Evolutionary conservation across 2,888 invertebrate genomes (phyloP), one percentile per base, ranked within the genome.

Genomic region (Vesta saturnalis): DNA sequence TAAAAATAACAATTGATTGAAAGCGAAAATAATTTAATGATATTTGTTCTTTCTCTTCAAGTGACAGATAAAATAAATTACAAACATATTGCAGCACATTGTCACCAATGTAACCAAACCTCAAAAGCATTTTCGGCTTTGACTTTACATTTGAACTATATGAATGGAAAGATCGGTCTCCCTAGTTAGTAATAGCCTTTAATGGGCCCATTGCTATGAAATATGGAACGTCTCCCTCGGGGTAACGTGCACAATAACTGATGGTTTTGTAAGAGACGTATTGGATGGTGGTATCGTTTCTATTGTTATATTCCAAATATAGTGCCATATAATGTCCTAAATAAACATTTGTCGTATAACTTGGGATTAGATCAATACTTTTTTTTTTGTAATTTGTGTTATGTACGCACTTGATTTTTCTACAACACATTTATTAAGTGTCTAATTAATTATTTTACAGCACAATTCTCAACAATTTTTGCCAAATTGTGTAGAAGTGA

Each of bases 121-220:
- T 80, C 80, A 79, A 74, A 39, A 80, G 77, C 79, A 66, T 61
- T 65, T 76, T 75, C 74, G 76, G 76, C 77, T 73, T 78, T 78
- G 79, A 77, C 78, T 77, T 77, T 77, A 72, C 74, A 73, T 72
- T 70, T 67, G 71, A 71, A 69, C 71, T 58, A n/a, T 39, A 74
- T 78, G 77, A 77, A 78, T 78, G 77, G 76, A 67, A 71, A 76
- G 73, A 73, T 71, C 74, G 74, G 75, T 78, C 77, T 76, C 79
- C 77, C 79, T 73, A 74, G 77, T 77, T 77, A 75, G 79, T 81
- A 80, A 81, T 81, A 80, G 81, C 78, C 78, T 78, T 78, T 81
- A 81, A 81, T 81, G 81, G 81, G 79, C 79, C 81, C 76, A 81
- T 81, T 81, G 80, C 81, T 79, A 80, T 81, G 80, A 81, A 81